These are phyloP conservation scores for Pachypanchax playfairii DNA, from an alignment of 2,113 vertebrate genomes.

Conservation along the genomic window DNA sequence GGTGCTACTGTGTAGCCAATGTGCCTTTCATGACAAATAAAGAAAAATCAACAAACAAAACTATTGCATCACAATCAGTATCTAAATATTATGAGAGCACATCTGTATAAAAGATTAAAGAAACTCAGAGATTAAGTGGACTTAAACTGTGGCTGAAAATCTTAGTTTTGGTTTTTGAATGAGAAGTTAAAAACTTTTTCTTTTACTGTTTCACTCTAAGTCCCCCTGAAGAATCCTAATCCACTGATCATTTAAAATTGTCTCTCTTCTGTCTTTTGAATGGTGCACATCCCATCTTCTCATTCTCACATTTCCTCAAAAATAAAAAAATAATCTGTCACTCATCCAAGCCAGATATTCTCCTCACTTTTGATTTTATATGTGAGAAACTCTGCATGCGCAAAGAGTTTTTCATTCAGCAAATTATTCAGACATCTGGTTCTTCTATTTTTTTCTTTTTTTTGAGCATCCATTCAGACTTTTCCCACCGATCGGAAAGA, in stretches of 20 bases:
- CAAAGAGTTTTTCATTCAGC: constrained; percentile 45
- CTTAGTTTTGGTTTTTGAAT: constrained; percentile 2
- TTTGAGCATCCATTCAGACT: constrained; percentile 33
- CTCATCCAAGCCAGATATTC: constrained; percentile 68
- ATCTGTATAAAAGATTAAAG: neutral
- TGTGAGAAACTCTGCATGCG: constrained; percentile 34
- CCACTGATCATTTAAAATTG: constrained; percentile 46
- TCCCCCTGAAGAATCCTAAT: constrained; percentile 41
- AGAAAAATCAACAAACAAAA: too few relatives aligned
- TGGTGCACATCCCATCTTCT: constrained; percentile 64
- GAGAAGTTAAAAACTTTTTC: constrained; percentile 14
- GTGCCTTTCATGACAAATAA: too few relatives aligned
- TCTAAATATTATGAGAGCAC: too few relatives aligned
- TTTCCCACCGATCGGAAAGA: constrained; percentile 8
- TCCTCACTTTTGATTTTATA: constrained; percentile 37
- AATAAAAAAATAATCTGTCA: constrained; percentile 62
- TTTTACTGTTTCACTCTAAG: constrained; percentile 30
- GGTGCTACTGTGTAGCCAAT: too few relatives aligned
- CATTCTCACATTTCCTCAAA: constrained; percentile 51
- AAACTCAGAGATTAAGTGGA: constrained; percentile 2
- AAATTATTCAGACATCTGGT: constrained; percentile 63
- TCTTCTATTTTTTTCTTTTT: constrained; percentile 35
- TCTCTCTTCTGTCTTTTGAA: constrained; percentile 52
- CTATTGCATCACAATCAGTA: too few relatives aligned
- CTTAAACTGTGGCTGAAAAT: neutral